phyloP scores from a whole-genome alignment of 1,140 invertebrate genomes.

The Gryon sp. region DNA sequence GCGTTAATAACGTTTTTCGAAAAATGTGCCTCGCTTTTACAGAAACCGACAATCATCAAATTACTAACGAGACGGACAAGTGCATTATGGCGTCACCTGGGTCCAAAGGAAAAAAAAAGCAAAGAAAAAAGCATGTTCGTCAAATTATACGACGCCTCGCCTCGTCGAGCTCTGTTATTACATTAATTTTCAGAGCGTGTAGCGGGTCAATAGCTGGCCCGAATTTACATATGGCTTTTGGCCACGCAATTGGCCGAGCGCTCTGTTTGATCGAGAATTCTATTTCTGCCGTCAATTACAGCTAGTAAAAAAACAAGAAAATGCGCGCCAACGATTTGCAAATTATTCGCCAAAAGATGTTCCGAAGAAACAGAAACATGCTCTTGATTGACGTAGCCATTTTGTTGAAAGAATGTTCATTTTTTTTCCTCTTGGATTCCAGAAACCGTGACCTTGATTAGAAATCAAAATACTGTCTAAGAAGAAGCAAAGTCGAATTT shows the following conservation, averaged over 20 bases:
- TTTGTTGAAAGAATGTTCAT: no score
- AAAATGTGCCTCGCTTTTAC: constrained; percentile 46
- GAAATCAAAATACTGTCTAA: no score
- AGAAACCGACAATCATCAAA: constrained; percentile 54
- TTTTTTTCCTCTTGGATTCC: no score
- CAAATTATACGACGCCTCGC: constrained; percentile 57
- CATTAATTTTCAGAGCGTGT: constrained; percentile 54
- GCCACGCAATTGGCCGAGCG: constrained; percentile 22
- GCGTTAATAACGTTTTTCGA: constrained; percentile 51
- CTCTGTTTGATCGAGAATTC: constrained; percentile 17
- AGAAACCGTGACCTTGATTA: not conserved
- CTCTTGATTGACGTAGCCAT: no score
- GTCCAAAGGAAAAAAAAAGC: constrained; percentile 16
- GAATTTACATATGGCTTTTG: constrained; percentile 52
- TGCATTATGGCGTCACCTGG: constrained; percentile 58
- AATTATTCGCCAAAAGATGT: not conserved
- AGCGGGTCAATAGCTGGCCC: constrained; percentile 47
- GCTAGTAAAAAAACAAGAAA: not conserved
- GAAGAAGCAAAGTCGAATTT: no score
- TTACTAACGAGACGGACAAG: constrained; percentile 53
- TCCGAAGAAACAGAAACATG: not conserved
- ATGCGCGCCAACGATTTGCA: not conserved
- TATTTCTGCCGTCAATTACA: constrained; percentile 14
- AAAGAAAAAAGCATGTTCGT: constrained; percentile 28
- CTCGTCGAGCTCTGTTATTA: constrained; percentile 51